These are phyloP conservation scores for Alexandromys oeconomus DNA, from an alignment of 2,797 vertebrate species.

Conservation along the genomic window DNA sequence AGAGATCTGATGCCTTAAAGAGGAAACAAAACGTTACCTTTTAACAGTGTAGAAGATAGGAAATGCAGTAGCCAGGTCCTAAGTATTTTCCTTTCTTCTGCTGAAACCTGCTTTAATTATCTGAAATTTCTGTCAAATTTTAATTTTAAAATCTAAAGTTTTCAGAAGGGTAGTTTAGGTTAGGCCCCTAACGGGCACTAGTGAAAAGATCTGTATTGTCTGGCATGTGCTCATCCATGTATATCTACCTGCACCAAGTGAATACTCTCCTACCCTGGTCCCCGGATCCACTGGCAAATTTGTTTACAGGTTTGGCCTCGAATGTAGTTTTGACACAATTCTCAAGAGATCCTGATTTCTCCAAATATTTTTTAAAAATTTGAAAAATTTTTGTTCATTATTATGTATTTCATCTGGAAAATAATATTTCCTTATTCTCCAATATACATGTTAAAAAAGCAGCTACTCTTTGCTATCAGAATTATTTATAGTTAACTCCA, in stretches of 20 bases:
- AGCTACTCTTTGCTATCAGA: not conserved
- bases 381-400: not conserved
- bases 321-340: slow-evolving; percentile 3
- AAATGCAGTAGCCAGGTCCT: not conserved
- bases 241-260: not conserved
- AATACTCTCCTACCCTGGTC: not conserved
- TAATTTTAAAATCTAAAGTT: not conserved
- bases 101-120: not conserved
- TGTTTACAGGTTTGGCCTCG: not conserved
- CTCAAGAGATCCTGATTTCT: not conserved
- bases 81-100: not conserved
- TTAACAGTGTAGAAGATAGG: not conserved
- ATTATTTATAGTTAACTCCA: not conserved
- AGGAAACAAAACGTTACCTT: not conserved
- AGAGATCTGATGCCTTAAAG: not conserved
- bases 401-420: not conserved
- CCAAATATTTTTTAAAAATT: not conserved
- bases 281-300: not conserved
- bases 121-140: not conserved
- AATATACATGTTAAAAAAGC: not conserved
- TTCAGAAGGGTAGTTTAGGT: not conserved
- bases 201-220: not conserved
- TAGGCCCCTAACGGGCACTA: not conserved
- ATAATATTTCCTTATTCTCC: not conserved
- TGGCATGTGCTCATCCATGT: not conserved